Evolutionary conservation across 2,113 vertebrate species (phyloP).

Genomic region (Oryzias curvinotus): DNA sequence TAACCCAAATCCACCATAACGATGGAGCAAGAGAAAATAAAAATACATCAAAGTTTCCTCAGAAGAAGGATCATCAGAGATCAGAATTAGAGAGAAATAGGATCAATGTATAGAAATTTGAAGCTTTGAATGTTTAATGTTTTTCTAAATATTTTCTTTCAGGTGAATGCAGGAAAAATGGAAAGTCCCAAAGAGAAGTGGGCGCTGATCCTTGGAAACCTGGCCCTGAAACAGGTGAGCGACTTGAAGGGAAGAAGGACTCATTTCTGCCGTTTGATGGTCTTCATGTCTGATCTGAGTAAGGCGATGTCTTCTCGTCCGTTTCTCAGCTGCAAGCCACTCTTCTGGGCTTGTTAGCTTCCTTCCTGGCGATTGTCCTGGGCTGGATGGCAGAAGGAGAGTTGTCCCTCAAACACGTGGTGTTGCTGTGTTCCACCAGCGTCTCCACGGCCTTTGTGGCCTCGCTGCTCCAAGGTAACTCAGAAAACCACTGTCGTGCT

Average conservation of each 20-base stretch:
- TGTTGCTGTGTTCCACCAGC: slow-evolving; percentile 87
- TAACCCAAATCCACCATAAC: too few relatives aligned
- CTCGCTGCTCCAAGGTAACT: slow-evolving; percentile 85
- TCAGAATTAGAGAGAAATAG: too few relatives aligned
- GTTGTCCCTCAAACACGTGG: slow-evolving; percentile 76
- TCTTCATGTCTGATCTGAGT: too few relatives aligned
- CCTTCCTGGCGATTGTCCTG: slow-evolving; percentile 81
- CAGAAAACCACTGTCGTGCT: too few relatives aligned
- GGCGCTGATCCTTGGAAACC: slow-evolving; percentile 85
- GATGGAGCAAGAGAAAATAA: too few relatives aligned
- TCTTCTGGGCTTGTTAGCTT: slow-evolving; percentile 90
- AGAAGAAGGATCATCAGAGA: too few relatives aligned
- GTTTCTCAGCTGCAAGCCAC: slow-evolving; percentile 88
- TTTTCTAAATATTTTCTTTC: not conserved
- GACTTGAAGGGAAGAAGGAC: not conserved
- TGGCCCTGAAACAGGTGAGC: slow-evolving; percentile 90
- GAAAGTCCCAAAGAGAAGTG: slow-evolving; percentile 80
- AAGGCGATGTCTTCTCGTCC: not conserved
- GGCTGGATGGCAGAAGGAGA: slow-evolving; percentile 80
- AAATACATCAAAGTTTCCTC: too few relatives aligned
- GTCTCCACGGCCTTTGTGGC: slow-evolving; percentile 86
- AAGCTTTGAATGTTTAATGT: too few relatives aligned
- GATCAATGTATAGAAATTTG: too few relatives aligned
- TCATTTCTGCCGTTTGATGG: too few relatives aligned
- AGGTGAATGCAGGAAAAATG: slow-evolving; percentile 91